These are phyloP conservation scores for Leptinotarsa rubiginosa DNA, from an alignment of 2,888 invertebrate genomes.

Conservation along the genomic window DNA sequence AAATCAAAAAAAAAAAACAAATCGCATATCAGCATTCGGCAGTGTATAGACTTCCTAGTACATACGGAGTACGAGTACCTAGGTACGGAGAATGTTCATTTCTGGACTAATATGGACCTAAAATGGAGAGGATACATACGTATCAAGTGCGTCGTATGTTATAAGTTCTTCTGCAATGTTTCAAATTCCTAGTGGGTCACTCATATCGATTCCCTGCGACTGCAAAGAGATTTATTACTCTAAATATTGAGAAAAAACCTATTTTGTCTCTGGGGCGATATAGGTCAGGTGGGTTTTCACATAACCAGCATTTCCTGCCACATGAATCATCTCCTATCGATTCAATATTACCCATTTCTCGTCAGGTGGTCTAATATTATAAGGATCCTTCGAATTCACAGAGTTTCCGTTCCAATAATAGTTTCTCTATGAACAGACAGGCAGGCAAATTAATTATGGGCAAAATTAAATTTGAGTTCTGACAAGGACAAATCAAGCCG, in stretches of 20 bases:
- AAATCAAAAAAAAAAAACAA: no score
- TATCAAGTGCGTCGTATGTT: no score
- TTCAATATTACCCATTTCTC: slow-evolving; percentile 3
- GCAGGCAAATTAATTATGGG: neutral
- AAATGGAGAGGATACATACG: no score
- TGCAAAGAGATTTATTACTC: neutral
- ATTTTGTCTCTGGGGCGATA: neutral
- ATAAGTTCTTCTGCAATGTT: no score
- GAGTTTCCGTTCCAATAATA: neutral
- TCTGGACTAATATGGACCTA: no score
- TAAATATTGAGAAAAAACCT: slow-evolving; percentile 1
- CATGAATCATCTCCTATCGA: slow-evolving; percentile 12
- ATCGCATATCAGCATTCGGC: no score
- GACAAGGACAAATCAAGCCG: neutral
- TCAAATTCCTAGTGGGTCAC: no score
- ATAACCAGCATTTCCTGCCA: neutral
- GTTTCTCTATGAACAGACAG: neutral
- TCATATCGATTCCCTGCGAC: no score
- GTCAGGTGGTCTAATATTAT: neutral
- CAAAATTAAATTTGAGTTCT: slow-evolving; percentile 1
- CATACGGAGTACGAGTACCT: no score
- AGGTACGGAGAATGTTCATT: no score
- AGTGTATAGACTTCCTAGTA: no score
- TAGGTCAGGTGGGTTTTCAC: neutral
- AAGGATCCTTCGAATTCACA: slow-evolving; percentile 9